These are phyloP conservation scores for Pteropus rufus DNA, from an alignment of 2,797 vertebrate species.

Conservation along the genomic window DNA sequence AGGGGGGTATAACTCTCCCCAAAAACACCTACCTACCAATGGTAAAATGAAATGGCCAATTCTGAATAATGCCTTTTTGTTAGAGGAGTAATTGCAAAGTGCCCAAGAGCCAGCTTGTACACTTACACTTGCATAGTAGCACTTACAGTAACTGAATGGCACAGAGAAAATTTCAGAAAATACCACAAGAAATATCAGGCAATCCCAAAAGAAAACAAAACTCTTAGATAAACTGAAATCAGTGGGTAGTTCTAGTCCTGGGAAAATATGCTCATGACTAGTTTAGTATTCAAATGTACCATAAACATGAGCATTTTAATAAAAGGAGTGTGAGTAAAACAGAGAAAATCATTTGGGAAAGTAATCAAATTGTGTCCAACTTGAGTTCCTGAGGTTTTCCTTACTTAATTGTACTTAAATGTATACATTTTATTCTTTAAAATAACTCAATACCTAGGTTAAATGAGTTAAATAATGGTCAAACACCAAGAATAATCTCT, in stretches of 20 bases:
- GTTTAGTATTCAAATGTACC: background rate
- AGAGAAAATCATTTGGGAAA: background rate
- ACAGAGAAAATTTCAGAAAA: background rate
- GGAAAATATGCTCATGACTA: background rate
- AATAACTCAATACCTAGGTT: constrained; percentile 56
- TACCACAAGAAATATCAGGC: background rate
- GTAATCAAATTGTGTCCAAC: background rate
- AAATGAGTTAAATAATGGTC: constrained; percentile 45
- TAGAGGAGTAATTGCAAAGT: background rate
- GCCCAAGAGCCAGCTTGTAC: background rate
- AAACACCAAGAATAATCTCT: constrained; percentile 65
- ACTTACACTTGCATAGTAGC: background rate
- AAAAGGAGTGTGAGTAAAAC: background rate
- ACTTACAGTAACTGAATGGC: background rate
- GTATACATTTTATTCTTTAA: background rate
- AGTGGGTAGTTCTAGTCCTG: background rate
- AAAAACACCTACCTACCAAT: background rate
- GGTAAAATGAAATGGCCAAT: background rate
- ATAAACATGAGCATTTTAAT: background rate
- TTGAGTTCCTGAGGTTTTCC: background rate
- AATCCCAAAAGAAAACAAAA: background rate
- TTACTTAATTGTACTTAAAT: background rate
- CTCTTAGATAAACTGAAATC: background rate
- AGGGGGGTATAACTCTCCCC: background rate
- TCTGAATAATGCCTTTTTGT: background rate